Base-by-base conservation (phyloP, 1,140 invertebrate species). In the Pogonognathellus flavescens region DNA sequence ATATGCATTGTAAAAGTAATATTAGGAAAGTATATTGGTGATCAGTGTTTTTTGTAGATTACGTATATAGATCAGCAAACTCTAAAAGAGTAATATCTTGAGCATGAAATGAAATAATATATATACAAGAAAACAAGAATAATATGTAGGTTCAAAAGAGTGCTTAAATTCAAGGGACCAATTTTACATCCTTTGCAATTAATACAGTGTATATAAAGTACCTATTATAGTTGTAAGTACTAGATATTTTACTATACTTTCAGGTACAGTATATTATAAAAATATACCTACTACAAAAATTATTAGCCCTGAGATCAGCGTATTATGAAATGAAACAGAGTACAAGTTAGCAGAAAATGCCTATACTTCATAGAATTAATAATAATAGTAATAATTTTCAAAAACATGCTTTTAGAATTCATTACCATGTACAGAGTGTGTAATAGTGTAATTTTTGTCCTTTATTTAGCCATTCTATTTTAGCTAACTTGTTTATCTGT, bases 361-460 rank as follows among this genome's bases (percentile, higher is more conserved):
- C 70, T 49, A 76, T 76, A 76, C 31, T 25, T 18, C 10, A 18
- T 76, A 13, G 70, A 76, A 41, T 31, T 49, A 62, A 76, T 31
- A 76, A 9, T n/a, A 76, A n/a, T 6, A 76, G 49, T 49, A 3
- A 72, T 49, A 8, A 49, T 76, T 76, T 72, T 76, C 31, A 41
- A 41, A 41, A 41, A 41, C n/a, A 41, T 41, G 31, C 31, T 6
- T 41, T 41, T 41, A 41, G 31, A 41, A 41, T 41, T 41, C 70
- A 76, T 76, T 76, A 76, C 70, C 70, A 76, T 76, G 70, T 76
- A 76, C 70, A 76, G 70, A 49, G 70, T 50, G 41, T 72, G 31
- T 50, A 16, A n/a, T n/a, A 41, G 49, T 76, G 22, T 25, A 66
- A 31, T 76, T 76, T 76, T 76, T 76, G 70, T 76, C 49, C 16